A percentile compares a stretch with the other conserved stretches of the same genome.
Evolutionary conservation across 2,113 vertebrate genomes (phyloP).

Genomic region (Rhea pennata): DNA sequence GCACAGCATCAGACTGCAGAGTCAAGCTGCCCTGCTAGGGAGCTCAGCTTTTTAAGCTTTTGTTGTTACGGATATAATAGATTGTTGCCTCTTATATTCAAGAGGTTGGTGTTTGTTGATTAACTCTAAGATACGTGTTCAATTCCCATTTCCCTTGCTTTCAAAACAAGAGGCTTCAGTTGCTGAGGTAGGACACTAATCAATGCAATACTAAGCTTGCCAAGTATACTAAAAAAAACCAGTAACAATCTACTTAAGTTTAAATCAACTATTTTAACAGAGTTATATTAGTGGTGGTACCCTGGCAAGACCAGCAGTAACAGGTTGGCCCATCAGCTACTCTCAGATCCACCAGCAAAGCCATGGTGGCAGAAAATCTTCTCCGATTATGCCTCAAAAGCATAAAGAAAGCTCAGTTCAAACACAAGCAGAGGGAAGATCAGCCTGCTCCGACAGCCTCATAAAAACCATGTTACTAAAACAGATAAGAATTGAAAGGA

Average conservation of each 20-base stretch:
- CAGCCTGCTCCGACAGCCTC: neutral
- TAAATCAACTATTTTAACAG: neutral
- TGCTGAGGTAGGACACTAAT: constrained; percentile 15
- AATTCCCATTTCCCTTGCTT: constrained; percentile 2
- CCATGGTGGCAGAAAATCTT: neutral
- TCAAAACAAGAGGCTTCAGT: neutral
- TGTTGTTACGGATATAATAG: constrained; percentile 20
- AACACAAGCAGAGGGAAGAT: neutral
- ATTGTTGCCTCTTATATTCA: neutral
- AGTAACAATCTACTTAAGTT: neutral
- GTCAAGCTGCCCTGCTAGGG: neutral
- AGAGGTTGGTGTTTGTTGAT: neutral
- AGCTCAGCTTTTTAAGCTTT: constrained; percentile 24
- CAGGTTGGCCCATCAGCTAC: neutral
- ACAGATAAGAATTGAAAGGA: neutral
- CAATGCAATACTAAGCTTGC: neutral
- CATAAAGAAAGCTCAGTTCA: neutral
- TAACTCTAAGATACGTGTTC: neutral
- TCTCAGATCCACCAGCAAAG: neutral
- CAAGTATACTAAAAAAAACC: neutral
- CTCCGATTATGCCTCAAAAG: neutral
- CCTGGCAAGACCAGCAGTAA: neutral
- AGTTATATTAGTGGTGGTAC: neutral
- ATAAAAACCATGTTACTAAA: neutral
- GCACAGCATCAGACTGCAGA: neutral